Base-by-base conservation (phyloP, 2,888 invertebrate genomes). In the Drosophila kokeensis region DNA sequence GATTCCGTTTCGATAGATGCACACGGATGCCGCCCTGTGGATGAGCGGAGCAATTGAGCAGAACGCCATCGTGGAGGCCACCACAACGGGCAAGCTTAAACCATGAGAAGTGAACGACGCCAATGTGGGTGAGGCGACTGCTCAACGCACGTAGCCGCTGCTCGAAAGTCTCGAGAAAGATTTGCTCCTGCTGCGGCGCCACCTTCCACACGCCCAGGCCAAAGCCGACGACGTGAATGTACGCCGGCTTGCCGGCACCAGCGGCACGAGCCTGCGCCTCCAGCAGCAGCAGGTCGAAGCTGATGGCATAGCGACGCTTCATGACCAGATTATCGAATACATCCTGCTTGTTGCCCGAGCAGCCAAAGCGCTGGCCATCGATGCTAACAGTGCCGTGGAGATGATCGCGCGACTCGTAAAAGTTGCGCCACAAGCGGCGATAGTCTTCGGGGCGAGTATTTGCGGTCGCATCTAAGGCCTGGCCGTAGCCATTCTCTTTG, bases 121-220 rank as follows among this genome's bases (percentile, higher is more conserved):
- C 94, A 0, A 96, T 93, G 79, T 95, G 94, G 2, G 93, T 90
- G 11, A 96, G 85, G 15, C 93, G 92, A 29, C 93, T 90, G 69
- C 93, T 89, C 68, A 94, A 85, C 40, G 94, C 94, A 11, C 94
- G 93, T 36, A 96, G 91, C 13, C 96, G 93, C 63, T 95, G 94
- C n/a, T 95, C 92, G 79, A 95, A 95, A 0, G 95, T 94, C 50
- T 95, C 93, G 5, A 96, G 90, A 82, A 95, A 96, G 45, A 96
- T 94, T 78, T 95, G 93, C 18, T 94, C 93, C 85, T 96, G 96
- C 70, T 95, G 95, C 0, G 91, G 83, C 0, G 95, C 94, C 42
- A 95, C 93, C 86, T 92, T 94, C 96, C 96, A 96, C 0, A 95
- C 95, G 0, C 96, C 96, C 21, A 95, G 90, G 54, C 95, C 95